These are phyloP conservation scores for Cinara cedri DNA, from an alignment of 2,888 invertebrate species.

Conservation along the genomic window DNA sequence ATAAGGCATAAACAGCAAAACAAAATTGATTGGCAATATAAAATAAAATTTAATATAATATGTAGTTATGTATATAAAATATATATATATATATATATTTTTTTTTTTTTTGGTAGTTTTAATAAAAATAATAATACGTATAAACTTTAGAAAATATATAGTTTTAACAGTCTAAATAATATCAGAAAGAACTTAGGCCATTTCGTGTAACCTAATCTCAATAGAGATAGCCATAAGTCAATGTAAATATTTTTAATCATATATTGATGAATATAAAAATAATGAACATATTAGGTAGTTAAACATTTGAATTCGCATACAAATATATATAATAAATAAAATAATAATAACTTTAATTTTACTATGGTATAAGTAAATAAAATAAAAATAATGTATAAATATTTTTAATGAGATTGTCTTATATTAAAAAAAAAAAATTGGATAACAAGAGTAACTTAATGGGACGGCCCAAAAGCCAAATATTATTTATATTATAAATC, in stretches of 20 bases:
- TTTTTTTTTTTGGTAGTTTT: constrained; percentile 47
- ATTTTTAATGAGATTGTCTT: constrained; percentile 52
- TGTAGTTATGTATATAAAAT: too few relatives aligned
- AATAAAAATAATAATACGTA: constrained; percentile 55
- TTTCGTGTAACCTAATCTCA: constrained; percentile 12
- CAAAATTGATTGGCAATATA: constrained; percentile 18
- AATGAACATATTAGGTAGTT: constrained; percentile 34
- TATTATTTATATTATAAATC: constrained; percentile 36
- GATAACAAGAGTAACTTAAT: constrained; percentile 48
- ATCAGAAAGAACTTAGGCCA: constrained; percentile 41
- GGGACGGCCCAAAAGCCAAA: constrained; percentile 12
- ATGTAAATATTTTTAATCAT: constrained; percentile 16
- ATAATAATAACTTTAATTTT: constrained; percentile 48
- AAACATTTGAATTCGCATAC: constrained; percentile 45
- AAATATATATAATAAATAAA: constrained; percentile 52
- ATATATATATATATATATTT: not conserved
- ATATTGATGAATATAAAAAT: constrained; percentile 43
- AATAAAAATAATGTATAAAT: constrained; percentile 37
- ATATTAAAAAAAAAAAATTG: constrained; percentile 27
- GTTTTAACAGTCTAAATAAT: constrained; percentile 53
- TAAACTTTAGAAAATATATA: constrained; percentile 55
- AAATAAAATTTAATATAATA: constrained; percentile 45
- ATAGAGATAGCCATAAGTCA: too few relatives aligned
- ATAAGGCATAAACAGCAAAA: not conserved
- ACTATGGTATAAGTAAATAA: constrained; percentile 39